Base-by-base conservation (phyloP, 2,888 invertebrate species). In the Caenorhabditis sinica region DNA sequence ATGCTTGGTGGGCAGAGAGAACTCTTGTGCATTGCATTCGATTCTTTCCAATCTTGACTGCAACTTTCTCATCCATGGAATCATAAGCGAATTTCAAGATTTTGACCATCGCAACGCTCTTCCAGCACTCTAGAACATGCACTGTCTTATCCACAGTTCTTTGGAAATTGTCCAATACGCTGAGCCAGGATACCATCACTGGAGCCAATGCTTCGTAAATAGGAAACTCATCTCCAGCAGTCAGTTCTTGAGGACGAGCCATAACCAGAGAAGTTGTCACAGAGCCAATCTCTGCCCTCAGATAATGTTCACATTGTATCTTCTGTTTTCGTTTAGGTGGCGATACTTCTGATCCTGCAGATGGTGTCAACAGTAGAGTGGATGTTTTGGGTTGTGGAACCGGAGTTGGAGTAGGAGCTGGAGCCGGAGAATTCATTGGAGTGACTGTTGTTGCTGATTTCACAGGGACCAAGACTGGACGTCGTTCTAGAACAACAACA, bases 121-220 rank as follows among this genome's bases (percentile, higher is more conserved):
- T 83, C 84, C 88, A 87, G n/a, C 79, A 79, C 13, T 69, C 77
- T 9, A 73, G 8, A 13, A 63, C 65, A 30, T 81, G 74, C 28
- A 63, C 11, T 1, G 63, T 33, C 20, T 81, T 86, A 5, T 79
- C 79, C 4, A 83, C n/a, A 0, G 79, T 30, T 25, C 61, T 28
- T 4, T 45, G 20, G 58, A 84, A 84, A 43, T 81, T 81, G 9
- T 84, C 81, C 15, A 76, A 8, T n/a, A 82, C 81, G 51, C 85
- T 83, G 15, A 90, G 49, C 92, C 92, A 92, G 1, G 89, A 87
- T 17, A 86, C 88, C 33, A 92, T 72, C 0, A 88, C 82, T 13
- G 92, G 91, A 5, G 89, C 83, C 25, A 92, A 65, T 15, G 90
- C 87, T 77, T 92, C 91, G 79, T 90, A 92, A 30, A 92, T 84